These are phyloP conservation scores for Sycophaga agraensis DNA, from an alignment of 1,140 invertebrate species.

Conservation along the genomic window DNA sequence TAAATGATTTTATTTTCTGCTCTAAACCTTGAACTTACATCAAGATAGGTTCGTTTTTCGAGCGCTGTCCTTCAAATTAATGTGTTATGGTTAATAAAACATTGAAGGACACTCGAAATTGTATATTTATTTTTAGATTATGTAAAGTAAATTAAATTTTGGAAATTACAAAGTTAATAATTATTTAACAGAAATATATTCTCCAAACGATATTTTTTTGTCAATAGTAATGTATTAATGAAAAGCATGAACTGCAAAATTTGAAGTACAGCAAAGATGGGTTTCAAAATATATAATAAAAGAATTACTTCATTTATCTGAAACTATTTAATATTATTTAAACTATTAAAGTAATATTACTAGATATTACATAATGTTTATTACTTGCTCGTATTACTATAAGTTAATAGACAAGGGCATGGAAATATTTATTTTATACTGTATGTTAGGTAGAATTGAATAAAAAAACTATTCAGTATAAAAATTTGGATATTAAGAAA, in stretches of 20 bases:
- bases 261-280: no score
- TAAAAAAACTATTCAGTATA: neutral
- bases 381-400: slow-evolving; percentile 6
- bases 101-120: neutral
- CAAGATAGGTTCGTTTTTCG: neutral
- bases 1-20: slow-evolving; percentile 20
- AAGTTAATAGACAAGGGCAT: slow-evolving; percentile 21
- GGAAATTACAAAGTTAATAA: slow-evolving; percentile 1
- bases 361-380: slow-evolving; percentile 19
- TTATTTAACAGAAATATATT: slow-evolving; percentile 11
- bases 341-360: slow-evolving; percentile 37
- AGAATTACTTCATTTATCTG: slow-evolving; percentile 11
- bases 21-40: slow-evolving; percentile 17
- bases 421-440: slow-evolving; percentile 26
- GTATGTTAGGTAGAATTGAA: slow-evolving; percentile 16
- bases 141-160: slow-evolving; percentile 31
- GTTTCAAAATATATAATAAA: no score
- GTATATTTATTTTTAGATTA: slow-evolving; percentile 26
- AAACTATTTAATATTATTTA: slow-evolving; percentile 30
- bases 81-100: neutral
- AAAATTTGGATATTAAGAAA: neutral
- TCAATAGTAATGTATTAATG: slow-evolving; percentile 18
- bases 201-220: slow-evolving; percentile 23
- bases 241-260: no score
- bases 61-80: neutral